phyloP scores from a whole-genome alignment of 1,140 invertebrate species.

The Orchesella cincta region DNA sequence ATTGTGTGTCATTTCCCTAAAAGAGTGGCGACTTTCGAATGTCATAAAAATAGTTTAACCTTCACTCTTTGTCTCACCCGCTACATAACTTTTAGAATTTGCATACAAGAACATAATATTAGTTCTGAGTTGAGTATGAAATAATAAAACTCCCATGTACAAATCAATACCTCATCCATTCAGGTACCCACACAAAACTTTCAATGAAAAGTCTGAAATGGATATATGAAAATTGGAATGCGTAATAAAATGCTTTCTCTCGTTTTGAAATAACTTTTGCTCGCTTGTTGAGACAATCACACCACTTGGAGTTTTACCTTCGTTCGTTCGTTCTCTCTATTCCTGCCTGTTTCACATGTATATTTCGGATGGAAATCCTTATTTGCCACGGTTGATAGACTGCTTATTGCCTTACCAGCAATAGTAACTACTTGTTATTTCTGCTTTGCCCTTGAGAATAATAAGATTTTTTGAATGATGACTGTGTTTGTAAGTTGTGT shows the following conservation, averaged over 20 bases:
- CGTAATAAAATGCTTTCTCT: too few relatives aligned
- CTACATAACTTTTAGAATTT: slow-evolving; percentile 15
- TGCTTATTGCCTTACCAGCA: slow-evolving; percentile 11
- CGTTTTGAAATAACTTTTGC: background rate
- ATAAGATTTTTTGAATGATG: slow-evolving; percentile 23
- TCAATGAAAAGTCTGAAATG: too few relatives aligned
- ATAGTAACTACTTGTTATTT: slow-evolving; percentile 7
- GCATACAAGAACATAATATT: background rate
- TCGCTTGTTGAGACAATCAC: background rate
- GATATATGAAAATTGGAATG: too few relatives aligned
- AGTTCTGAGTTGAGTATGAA: background rate
- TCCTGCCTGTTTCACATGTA: background rate
- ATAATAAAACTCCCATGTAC: too few relatives aligned
- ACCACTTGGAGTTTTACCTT: background rate
- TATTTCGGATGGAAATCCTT: background rate
- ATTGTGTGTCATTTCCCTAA: background rate
- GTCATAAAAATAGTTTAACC: slow-evolving; percentile 16
- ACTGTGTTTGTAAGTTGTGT: background rate
- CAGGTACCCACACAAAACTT: too few relatives aligned
- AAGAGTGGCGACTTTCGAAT: slow-evolving; percentile 16
- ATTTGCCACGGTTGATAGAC: slow-evolving; percentile 3
- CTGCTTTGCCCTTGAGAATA: slow-evolving; percentile 26
- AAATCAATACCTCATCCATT: too few relatives aligned
- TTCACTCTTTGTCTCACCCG: background rate
- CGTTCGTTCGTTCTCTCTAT: background rate